phyloP scores from a whole-genome alignment of 2,888 invertebrate genomes.

The Sinhomidia bicolor region DNA sequence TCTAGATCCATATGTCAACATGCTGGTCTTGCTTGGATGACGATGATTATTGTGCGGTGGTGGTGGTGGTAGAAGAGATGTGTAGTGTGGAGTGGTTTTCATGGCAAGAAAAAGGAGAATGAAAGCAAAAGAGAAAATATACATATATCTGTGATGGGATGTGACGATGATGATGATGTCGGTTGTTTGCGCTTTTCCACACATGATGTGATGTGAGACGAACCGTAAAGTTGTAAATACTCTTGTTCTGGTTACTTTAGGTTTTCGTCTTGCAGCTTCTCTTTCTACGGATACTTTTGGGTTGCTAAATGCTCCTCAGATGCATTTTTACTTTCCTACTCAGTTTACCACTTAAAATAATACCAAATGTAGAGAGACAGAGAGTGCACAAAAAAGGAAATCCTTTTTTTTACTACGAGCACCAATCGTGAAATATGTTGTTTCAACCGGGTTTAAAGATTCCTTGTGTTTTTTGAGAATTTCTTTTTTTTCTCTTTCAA shows the following conservation, averaged over 20 bases:
- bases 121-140: slow-evolving; percentile 23
- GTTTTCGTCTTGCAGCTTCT: too few relatives aligned
- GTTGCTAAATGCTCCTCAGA: background rate
- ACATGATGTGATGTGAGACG: slow-evolving; percentile 61
- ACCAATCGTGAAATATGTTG: background rate
- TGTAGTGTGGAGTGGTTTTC: background rate
- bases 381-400: background rate
- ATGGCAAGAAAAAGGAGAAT: background rate
- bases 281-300: too few relatives aligned
- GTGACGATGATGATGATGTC: slow-evolving; percentile 52
- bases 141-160: background rate
- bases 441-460: background rate
- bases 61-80: background rate
- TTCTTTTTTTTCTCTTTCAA: background rate
- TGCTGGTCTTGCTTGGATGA: slow-evolving; percentile 31
- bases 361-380: background rate
- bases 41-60: background rate
- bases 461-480: background rate
- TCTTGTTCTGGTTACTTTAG: slow-evolving; percentile 10
- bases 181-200: slow-evolving; percentile 68
- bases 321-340: background rate
- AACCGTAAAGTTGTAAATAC: slow-evolving; percentile 69
- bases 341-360: slow-evolving; percentile 18
- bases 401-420: slow-evolving; percentile 1
- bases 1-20: slow-evolving; percentile 64